Percentiles rank a stretch among this genome's conserved stretches.
phyloP scores from a whole-genome alignment of 2,797 vertebrate genomes.

The Balearica regulorum region DNA sequence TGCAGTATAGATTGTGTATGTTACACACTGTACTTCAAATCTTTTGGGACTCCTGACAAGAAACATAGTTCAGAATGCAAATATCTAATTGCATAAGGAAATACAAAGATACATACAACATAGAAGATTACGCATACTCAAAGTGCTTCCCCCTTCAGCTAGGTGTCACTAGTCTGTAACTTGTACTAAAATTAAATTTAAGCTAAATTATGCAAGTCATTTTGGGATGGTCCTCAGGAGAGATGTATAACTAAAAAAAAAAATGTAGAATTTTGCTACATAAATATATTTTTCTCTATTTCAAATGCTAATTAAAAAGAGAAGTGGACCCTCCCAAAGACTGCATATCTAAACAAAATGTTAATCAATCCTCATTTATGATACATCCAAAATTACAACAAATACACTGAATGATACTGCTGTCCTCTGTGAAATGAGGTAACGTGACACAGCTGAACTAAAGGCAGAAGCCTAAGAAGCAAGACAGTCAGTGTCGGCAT shows the following conservation, averaged over 20 bases:
- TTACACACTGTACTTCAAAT: background rate
- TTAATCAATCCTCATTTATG: background rate
- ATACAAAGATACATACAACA: background rate
- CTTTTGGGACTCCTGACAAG: background rate
- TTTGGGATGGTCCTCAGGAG: background rate
- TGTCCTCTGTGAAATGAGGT: background rate
- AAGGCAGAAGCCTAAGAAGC: background rate
- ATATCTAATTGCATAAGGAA: background rate
- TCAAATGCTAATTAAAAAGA: background rate
- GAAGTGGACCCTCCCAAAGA: background rate
- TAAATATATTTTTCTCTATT: background rate
- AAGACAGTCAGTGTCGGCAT: background rate
- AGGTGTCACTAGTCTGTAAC: slow-evolving; percentile 24
- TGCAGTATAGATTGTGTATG: background rate
- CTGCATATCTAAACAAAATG: background rate
- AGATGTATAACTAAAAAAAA: background rate
- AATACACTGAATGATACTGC: background rate
- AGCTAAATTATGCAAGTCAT: background rate
- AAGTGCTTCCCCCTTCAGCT: background rate
- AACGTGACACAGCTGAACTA: background rate
- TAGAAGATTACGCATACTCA: background rate
- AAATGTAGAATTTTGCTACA: background rate
- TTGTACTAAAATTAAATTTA: background rate
- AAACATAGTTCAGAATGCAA: background rate
- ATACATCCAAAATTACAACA: background rate